Evolutionary conservation across 1,140 invertebrate species (phyloP).

Genomic region (Lineus longissimus): DNA sequence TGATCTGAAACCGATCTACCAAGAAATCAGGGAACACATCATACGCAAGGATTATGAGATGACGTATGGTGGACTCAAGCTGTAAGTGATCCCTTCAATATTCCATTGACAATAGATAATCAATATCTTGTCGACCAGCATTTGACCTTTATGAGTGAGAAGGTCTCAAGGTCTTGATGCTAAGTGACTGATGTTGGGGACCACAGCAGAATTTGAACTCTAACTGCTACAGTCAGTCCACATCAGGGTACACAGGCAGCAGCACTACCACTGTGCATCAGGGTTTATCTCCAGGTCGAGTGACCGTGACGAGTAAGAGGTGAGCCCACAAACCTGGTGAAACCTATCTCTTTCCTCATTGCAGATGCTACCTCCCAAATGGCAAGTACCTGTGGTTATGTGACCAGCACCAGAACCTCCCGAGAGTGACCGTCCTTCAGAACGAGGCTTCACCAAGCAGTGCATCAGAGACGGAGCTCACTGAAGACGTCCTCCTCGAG

Average conservation of each 20-base stretch:
- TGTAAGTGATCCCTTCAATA: not conserved
- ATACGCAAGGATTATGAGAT: not conserved
- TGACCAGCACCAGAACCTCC: slow-evolving; percentile 21
- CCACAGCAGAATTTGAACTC: no score
- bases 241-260: no score
- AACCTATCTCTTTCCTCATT: no score
- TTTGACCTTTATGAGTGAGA: no score
- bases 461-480: not conserved
- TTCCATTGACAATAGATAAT: not conserved
- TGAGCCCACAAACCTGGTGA: no score
- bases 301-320: no score
- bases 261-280: no score
- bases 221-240: no score
- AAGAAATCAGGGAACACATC: not conserved
- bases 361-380: slow-evolving; percentile 19
- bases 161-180: no score
- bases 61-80: not conserved
- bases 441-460: not conserved
- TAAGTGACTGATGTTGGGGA: no score
- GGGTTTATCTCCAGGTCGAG: no score
- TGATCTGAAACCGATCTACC: not conserved
- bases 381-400: slow-evolving; percentile 27
- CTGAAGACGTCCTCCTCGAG: not conserved
- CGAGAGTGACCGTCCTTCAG: slow-evolving; percentile 11
- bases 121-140: not conserved